A percentile compares a stretch with the other conserved stretches of the same genome.
These are phyloP conservation scores for Parambassis ranga DNA, from an alignment of 2,797 vertebrate genomes.

Conservation along the genomic window DNA sequence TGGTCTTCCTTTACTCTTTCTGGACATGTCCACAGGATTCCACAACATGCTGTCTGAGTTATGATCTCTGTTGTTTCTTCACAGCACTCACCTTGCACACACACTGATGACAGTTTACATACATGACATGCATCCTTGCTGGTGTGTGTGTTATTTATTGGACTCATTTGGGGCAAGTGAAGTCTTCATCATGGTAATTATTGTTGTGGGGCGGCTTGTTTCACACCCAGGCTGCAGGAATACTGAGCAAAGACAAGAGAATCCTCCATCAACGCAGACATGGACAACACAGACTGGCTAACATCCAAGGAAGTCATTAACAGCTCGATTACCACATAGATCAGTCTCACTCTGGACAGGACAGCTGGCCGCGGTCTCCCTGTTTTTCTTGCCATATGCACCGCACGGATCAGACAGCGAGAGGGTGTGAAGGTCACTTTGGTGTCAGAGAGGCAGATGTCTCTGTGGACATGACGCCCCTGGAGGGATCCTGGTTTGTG, in stretches of 20 bases:
- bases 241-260: constrained; percentile 21
- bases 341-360: constrained; percentile 37
- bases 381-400: constrained; percentile 41
- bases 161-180: background rate
- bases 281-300: constrained; percentile 29
- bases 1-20: too few relatives aligned
- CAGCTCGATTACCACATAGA: constrained; percentile 44
- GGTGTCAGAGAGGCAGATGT: constrained; percentile 60
- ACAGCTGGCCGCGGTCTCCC: constrained; percentile 47
- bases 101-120: background rate
- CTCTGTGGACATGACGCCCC: constrained; percentile 40
- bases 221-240: constrained; percentile 12
- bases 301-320: constrained; percentile 46
- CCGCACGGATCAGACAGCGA: constrained; percentile 34
- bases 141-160: background rate
- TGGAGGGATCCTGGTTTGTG: constrained; percentile 33
- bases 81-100: too few relatives aligned
- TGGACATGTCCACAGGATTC: too few relatives aligned
- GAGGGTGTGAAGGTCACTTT: constrained; percentile 63
- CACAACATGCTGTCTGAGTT: too few relatives aligned
- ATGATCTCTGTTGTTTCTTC: too few relatives aligned
- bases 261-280: constrained; percentile 34
- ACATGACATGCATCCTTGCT: background rate
- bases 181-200: background rate
- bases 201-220: background rate